Percentiles rank a stretch among this genome's conserved stretches.
These are phyloP conservation scores for Temnothorax longispinosus DNA, from an alignment of 1,140 invertebrate genomes.

Conservation along the genomic window DNA sequence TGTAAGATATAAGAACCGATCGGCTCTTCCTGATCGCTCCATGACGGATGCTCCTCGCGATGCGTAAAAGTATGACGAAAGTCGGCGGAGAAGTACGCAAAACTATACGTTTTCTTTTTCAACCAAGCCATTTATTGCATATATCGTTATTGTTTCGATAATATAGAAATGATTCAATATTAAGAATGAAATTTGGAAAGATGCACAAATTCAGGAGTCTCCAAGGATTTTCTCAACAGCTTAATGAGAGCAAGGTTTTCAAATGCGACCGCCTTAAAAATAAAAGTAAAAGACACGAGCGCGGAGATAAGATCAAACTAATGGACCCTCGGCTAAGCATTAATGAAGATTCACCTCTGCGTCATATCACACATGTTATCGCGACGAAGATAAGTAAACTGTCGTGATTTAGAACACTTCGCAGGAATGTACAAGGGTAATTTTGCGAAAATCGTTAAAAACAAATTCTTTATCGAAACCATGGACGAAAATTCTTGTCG, in stretches of 20 bases:
- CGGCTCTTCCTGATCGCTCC: not conserved
- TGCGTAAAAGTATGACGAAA: not conserved
- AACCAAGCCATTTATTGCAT: not conserved
- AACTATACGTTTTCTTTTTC: not conserved
- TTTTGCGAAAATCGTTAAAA: not conserved
- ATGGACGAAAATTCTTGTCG: not conserved
- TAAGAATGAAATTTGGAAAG: not conserved
- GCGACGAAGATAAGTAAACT: constrained; percentile 37
- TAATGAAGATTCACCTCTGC: constrained; percentile 48
- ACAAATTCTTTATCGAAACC: not conserved
- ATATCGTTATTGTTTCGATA: not conserved
- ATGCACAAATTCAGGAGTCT: not conserved
- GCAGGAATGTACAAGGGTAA: not conserved
- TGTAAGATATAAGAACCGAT: not conserved
- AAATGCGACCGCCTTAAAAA: not conserved
- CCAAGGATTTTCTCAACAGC: not conserved
- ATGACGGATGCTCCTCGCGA: not conserved
- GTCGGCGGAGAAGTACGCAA: not conserved
- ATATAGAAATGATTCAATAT: not conserved
- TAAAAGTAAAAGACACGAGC: constrained; percentile 1
- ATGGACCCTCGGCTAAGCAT: constrained; percentile 37
- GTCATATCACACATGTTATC: constrained; percentile 38
- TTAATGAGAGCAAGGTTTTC: constrained; percentile 2
- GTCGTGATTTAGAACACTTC: constrained; percentile 23
- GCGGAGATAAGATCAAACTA: constrained; percentile 48